Percentiles rank a stretch among this genome's conserved stretches.
Conservation (phyloP, 2,888 invertebrate genomes). For the Andrena marginata region DNA sequence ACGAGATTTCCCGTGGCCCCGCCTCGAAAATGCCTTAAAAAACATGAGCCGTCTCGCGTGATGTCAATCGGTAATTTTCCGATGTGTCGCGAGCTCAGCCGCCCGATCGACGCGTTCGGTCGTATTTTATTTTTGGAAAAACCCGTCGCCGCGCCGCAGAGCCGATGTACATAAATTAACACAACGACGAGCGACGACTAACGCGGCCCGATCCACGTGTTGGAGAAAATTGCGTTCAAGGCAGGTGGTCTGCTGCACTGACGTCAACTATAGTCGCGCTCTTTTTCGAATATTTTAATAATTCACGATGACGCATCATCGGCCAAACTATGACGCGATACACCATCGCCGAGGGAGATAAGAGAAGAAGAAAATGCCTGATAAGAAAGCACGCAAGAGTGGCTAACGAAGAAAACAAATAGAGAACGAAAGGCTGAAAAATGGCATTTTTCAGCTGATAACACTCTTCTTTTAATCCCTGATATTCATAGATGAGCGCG, state of each 20-base stretch:
- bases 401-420: not conserved
- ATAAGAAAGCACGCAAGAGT: not conserved
- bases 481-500: constrained; percentile 31
- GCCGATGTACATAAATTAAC: constrained; percentile 48
- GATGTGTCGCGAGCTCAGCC: constrained; percentile 16
- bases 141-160: constrained; percentile 21
- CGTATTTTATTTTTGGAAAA: constrained; percentile 63
- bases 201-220: constrained; percentile 34
- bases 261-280: constrained; percentile 60
- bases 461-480: constrained; percentile 15
- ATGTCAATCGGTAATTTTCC: constrained; percentile 60
- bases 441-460: constrained; percentile 29
- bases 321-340: constrained; percentile 45
- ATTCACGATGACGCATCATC: constrained; percentile 58
- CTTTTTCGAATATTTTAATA: constrained; percentile 65
- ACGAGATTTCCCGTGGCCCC: not conserved
- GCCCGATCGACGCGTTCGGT: constrained; percentile 14
- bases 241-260: constrained; percentile 58
- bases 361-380: constrained; percentile 9
- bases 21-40: constrained; percentile 19
- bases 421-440: not conserved
- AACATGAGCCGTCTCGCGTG: not conserved
- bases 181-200: constrained; percentile 20
- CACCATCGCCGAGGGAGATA: constrained; percentile 26
- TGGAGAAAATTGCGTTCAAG: constrained; percentile 61